A percentile compares a stretch with the other conserved stretches of the same genome.
phyloP scores from a whole-genome alignment of 2,888 invertebrate genomes.

The Liposcelis brunnea region DNA sequence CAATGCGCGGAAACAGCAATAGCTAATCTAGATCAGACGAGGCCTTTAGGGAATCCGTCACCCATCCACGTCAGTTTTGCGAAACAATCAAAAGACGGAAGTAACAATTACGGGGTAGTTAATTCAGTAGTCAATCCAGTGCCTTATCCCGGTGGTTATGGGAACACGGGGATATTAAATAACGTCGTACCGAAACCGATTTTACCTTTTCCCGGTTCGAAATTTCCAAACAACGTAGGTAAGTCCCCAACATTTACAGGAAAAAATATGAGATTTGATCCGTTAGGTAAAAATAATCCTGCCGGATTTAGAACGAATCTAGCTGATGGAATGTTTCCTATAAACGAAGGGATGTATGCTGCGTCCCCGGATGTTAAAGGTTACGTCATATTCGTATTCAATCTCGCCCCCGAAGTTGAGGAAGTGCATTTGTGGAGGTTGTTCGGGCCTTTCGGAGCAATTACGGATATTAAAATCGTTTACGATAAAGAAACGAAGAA shows the following conservation, averaged over 20 bases:
- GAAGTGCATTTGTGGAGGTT: constrained; percentile 36
- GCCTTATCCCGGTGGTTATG: too few species aligned
- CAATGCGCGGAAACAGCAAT: constrained; percentile 35
- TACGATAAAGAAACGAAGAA: constrained; percentile 36
- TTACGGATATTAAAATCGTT: constrained; percentile 37
- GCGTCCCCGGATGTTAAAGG: not conserved
- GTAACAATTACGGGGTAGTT: too few species aligned
- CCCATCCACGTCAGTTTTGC: constrained; percentile 39
- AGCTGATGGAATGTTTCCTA: not conserved
- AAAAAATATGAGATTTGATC: constrained; percentile 1
- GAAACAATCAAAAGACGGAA: constrained; percentile 31
- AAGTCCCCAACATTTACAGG: not conserved
- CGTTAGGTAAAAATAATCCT: constrained; percentile 1
- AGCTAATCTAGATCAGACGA: constrained; percentile 32
- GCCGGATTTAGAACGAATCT: not conserved
- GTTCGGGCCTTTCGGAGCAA: constrained; percentile 38
- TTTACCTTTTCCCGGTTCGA: constrained; percentile 4
- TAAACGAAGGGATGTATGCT: not conserved
- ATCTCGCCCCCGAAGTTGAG: constrained; percentile 35
- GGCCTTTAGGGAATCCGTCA: constrained; percentile 35
- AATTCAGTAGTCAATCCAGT: too few species aligned
- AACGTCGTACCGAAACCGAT: too few species aligned
- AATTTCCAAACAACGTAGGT: not conserved
- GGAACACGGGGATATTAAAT: too few species aligned
- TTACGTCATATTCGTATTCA: constrained; percentile 35